Base-by-base conservation (phyloP, 2,888 invertebrate species). In the Erebia aethiops region DNA sequence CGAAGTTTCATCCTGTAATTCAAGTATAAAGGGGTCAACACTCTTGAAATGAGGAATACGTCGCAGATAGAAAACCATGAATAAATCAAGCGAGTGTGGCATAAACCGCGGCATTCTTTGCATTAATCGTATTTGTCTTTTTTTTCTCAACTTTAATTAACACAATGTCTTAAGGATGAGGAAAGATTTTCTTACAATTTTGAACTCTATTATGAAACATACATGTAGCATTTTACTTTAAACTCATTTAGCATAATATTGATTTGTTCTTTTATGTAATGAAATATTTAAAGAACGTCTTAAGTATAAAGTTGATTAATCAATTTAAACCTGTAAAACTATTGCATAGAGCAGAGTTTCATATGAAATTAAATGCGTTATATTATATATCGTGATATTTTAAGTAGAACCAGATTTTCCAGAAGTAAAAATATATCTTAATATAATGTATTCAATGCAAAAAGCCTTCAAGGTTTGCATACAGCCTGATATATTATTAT, bases 401-500 rank as follows among this genome's bases (percentile, higher is more conserved):
- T 8, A 3, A 14, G 41, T 54, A 63, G 73, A 76, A 76, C 76
- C 69, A 69, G 76, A 76, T 77, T 74, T 76, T 72, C 75, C 67
- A 72, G 70, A 67, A 66, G 62, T 67, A 77, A 75, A 75, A 76
- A 68, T 67, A 69, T 62, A n/a, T n/a, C n/a, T n/a, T n/a, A n/a
- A n/a, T 14, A 46, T 21, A 46, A 75, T 76, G 74, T 76, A 71
- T 75, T 72, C 73, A 73, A 71, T 74, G 71, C 74, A 74, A 74
- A n/a, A 71, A 73, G 60, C 65, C 57, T 69, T 35, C 57, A 71
- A 57, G 70, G 65, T 66, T 56, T 62, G 43, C 43, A 10, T 8
- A 61, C 35, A 35, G 14, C 14, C 52, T 8, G 58, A 1, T 9
- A n/a, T n/a, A 10, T 11, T 16, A 43, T 46, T n/a, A 10, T 11